Percentiles rank a stretch among this genome's conserved stretches.
These are phyloP conservation scores for Euphonia xanthogaster DNA, from an alignment of 2,797 vertebrate genomes.

Conservation along the genomic window DNA sequence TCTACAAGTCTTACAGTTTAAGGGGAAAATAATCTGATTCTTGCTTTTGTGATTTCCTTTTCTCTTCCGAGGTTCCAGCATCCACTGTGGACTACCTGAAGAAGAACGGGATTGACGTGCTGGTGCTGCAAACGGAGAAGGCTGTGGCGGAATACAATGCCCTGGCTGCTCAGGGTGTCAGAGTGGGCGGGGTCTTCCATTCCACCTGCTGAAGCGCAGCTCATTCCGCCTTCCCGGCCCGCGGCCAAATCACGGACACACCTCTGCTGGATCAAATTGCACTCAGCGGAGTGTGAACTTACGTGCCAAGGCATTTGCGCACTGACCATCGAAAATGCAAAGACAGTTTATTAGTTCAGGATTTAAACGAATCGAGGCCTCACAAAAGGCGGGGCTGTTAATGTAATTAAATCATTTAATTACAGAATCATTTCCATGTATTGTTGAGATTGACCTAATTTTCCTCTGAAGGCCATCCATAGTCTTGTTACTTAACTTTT, in stretches of 20 bases:
- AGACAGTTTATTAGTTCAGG: not conserved
- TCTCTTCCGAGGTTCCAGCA: constrained; percentile 80
- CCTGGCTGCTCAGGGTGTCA: constrained; percentile 80
- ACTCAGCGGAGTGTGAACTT: not conserved
- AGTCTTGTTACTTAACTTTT: not conserved
- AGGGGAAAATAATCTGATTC: not conserved
- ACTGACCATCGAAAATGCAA: not conserved
- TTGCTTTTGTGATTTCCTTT: not conserved
- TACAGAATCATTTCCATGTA: not conserved
- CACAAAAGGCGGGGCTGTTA: not conserved
- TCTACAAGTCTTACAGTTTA: not conserved
- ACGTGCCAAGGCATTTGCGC: not conserved
- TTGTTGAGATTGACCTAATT: not conserved
- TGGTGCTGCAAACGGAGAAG: constrained; percentile 87
- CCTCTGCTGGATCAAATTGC: not conserved
- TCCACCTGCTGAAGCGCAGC: constrained; percentile 84
- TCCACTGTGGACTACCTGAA: constrained; percentile 86
- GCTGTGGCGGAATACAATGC: constrained; percentile 89
- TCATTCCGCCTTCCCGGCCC: accelerated
- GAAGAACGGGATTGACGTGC: constrained; percentile 82
- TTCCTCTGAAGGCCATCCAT: not conserved
- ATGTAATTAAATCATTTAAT: not conserved
- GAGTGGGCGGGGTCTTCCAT: constrained; percentile 92
- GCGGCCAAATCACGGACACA: not conserved
- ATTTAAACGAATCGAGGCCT: not conserved